Evolutionary conservation across 2,797 vertebrate genomes (phyloP).

Genomic region (Psittacula echo): DNA sequence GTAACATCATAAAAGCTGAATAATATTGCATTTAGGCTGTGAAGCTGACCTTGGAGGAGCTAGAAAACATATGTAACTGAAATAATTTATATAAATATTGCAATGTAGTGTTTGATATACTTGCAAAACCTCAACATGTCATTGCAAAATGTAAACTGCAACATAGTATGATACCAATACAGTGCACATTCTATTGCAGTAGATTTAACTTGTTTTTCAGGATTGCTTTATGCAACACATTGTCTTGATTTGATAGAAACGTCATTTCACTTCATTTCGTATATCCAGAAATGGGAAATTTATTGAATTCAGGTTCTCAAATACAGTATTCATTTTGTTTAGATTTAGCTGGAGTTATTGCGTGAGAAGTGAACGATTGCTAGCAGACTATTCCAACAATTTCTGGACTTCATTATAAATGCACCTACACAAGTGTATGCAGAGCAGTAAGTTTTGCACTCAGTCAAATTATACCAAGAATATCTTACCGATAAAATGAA

Average conservation of each 20-base stretch:
- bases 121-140: neutral
- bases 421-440: neutral
- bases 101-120: neutral
- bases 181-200: neutral
- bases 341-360: constrained; percentile 14
- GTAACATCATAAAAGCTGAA: neutral
- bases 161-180: neutral
- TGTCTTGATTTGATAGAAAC: constrained; percentile 33
- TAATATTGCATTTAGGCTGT: neutral
- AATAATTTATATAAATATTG: neutral
- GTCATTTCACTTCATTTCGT: constrained; percentile 1
- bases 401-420: neutral
- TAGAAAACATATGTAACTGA: neutral
- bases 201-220: constrained; percentile 15
- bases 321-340: constrained; percentile 23
- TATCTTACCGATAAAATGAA: neutral
- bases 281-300: constrained; percentile 11
- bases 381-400: neutral
- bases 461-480: neutral
- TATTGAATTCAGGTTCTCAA: constrained; percentile 28
- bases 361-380: neutral
- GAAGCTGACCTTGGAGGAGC: neutral
- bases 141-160: neutral
- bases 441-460: neutral
- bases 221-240: neutral